phyloP scores from a whole-genome alignment of 2,797 vertebrate genomes.

The Harpagifer antarcticus region DNA sequence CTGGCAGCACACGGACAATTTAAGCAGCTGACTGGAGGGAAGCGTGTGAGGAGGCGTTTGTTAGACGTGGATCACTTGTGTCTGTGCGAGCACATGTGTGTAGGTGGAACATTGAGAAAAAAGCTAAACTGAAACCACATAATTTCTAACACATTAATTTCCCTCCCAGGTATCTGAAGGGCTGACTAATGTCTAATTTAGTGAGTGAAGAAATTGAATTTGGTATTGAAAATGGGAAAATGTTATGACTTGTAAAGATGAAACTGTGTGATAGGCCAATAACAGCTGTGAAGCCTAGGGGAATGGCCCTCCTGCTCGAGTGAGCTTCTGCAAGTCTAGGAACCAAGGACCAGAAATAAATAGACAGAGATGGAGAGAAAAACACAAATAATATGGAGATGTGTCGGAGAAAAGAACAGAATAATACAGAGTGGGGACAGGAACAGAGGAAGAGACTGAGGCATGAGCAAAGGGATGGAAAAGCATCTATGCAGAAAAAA shows the following conservation, averaged over 20 bases:
- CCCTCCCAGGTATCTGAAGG: slow-evolving; percentile 59
- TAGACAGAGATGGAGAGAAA: slow-evolving; percentile 9
- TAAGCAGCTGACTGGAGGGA: slow-evolving; percentile 42
- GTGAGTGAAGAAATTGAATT: slow-evolving; percentile 63
- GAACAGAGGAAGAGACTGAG: background rate
- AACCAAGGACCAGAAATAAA: slow-evolving; percentile 43
- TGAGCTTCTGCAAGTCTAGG: slow-evolving; percentile 27
- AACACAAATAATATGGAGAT: slow-evolving; percentile 23
- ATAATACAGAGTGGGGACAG: background rate
- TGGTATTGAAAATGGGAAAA: slow-evolving; percentile 46
- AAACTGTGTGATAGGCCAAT: slow-evolving; percentile 52
- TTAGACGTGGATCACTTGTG: slow-evolving; percentile 23
- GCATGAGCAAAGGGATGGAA: background rate
- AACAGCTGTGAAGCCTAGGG: slow-evolving; percentile 53
- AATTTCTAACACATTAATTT: slow-evolving; percentile 57
- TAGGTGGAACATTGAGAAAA: slow-evolving; percentile 39
- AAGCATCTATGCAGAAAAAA: background rate
- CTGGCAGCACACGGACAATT: slow-evolving; percentile 37
- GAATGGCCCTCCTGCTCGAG: slow-evolving; percentile 29
- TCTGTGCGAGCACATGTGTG: slow-evolving; percentile 3
- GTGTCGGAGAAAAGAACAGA: slow-evolving; percentile 9
- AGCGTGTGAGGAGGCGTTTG: slow-evolving; percentile 11
- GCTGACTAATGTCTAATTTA: slow-evolving; percentile 71
- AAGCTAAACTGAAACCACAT: slow-evolving; percentile 43
- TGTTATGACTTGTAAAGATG: slow-evolving; percentile 62